Conservation (phyloP, 2,113 vertebrate genomes). For the Synodontis membranacea region DNA sequence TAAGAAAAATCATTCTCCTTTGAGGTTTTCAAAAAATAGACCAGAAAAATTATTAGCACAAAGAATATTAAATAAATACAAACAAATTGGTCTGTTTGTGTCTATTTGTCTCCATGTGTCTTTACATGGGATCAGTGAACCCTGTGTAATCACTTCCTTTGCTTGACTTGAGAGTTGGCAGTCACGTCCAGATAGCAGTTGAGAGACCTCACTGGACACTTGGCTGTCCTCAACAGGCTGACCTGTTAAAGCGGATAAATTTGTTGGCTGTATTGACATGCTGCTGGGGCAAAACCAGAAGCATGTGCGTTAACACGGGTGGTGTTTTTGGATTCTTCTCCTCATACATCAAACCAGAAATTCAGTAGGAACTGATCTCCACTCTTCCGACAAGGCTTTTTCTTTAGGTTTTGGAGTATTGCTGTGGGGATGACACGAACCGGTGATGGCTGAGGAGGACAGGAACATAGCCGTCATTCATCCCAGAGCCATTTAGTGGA, state of each 20-base stretch:
- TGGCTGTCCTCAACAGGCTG: not conserved
- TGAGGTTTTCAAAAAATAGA: not conserved
- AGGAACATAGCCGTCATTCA: not conserved
- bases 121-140: not conserved
- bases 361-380: not conserved
- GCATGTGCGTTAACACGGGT: too few species aligned
- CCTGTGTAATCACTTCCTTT: not conserved
- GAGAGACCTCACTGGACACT: too few species aligned
- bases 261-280: too few species aligned
- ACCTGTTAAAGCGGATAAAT: too few species aligned
- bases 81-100: not conserved
- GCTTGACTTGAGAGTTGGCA: too few species aligned
- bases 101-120: not conserved
- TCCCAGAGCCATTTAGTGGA: not conserved
- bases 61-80: not conserved
- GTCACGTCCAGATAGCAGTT: not conserved
- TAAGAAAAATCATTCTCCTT: not conserved
- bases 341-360: too few species aligned
- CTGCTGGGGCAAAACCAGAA: too few species aligned
- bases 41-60: not conserved
- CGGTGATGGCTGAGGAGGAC: not conserved
- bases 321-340: too few species aligned
- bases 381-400: not conserved
- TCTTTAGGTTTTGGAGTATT: not conserved
- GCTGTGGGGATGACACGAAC: not conserved